A percentile compares a stretch with the other conserved stretches of the same genome.
These are phyloP conservation scores for Epinotia bilunana DNA, from an alignment of 2,888 invertebrate species.

Conservation along the genomic window DNA sequence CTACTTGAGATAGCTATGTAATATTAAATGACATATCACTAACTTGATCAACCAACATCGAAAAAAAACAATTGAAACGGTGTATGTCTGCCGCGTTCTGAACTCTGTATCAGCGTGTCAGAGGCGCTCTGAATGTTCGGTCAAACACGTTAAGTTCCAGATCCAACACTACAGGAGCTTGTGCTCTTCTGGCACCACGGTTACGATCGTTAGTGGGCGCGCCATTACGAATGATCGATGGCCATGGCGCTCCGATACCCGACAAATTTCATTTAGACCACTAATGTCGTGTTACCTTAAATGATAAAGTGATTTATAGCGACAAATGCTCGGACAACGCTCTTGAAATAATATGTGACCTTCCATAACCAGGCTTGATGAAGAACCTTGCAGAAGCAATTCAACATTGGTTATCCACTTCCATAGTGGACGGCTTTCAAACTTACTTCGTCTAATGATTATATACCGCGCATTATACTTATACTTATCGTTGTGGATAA, in stretches of 20 bases:
- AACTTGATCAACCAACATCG: conserved; percentile 32
- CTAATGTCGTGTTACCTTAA: conserved; percentile 67
- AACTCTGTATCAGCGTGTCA: conserved; percentile 26
- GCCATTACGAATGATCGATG: conserved; percentile 81
- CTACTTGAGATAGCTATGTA: background rate
- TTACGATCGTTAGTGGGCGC: conserved; percentile 71
- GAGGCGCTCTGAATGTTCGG: conserved; percentile 1
- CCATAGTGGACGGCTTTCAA: background rate
- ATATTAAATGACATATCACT: conserved; percentile 24
- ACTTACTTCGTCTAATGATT: conserved; percentile 3
- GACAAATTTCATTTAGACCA: conserved; percentile 81
- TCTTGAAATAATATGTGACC: conserved; percentile 16
- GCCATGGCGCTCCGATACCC: conserved; percentile 70
- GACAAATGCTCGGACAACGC: conserved; percentile 42
- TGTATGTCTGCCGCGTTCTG: conserved; percentile 42
- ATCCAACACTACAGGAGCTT: background rate
- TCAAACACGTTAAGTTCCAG: background rate
- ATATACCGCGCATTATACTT: conserved; percentile 15
- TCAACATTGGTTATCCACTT: background rate
- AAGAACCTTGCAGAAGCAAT: conserved; percentile 5
- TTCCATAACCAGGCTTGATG: background rate
- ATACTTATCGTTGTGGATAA: too few species aligned
- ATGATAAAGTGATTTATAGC: conserved; percentile 61
- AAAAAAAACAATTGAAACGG: conserved; percentile 38
- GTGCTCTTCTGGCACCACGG: background rate